These are phyloP conservation scores for Andrena camellia DNA, from an alignment of 2,888 invertebrate species.

Conservation along the genomic window DNA sequence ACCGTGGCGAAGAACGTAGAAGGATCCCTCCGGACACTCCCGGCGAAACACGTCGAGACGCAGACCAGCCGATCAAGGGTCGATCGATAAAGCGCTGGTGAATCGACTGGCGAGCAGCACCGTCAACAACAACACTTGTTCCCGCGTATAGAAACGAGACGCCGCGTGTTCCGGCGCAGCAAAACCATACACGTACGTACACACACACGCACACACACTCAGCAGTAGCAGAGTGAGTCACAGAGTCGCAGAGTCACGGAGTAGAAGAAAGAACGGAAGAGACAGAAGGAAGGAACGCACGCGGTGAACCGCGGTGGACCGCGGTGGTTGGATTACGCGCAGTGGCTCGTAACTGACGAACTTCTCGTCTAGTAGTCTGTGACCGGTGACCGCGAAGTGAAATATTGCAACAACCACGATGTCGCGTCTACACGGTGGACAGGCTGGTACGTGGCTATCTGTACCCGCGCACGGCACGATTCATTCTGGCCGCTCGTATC, in stretches of 20 bases:
- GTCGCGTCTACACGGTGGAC: conserved; percentile 11
- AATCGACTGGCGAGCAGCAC: conserved; percentile 29
- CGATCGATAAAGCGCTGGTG: conserved; percentile 16
- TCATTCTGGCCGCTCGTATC: conserved; percentile 41
- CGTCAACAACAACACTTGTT: conserved; percentile 52
- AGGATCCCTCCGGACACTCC: conserved; percentile 8
- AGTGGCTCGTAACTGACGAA: conserved; percentile 15
- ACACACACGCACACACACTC: neutral
- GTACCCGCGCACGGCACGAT: conserved; percentile 26
- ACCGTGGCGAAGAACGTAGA: conserved; percentile 23
- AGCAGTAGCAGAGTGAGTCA: neutral
- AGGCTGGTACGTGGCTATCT: conserved; percentile 15
- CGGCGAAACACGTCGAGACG: conserved; percentile 31
- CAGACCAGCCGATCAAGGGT: conserved; percentile 26
- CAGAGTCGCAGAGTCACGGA: neutral
- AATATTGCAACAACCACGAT: conserved; percentile 15
- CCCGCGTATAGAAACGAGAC: conserved; percentile 18
- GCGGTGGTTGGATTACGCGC: conserved; percentile 25
- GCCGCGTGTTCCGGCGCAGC: conserved; percentile 22
- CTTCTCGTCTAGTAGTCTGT: conserved; percentile 16
- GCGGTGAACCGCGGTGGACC: conserved; percentile 10
- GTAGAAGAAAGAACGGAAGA: neutral
- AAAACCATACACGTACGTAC: neutral
- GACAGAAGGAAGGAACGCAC: neutral
- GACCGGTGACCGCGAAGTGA: conserved; percentile 24